Evolutionary conservation across 2,797 vertebrate genomes (phyloP).

Genomic region (Tangara arthus): DNA sequence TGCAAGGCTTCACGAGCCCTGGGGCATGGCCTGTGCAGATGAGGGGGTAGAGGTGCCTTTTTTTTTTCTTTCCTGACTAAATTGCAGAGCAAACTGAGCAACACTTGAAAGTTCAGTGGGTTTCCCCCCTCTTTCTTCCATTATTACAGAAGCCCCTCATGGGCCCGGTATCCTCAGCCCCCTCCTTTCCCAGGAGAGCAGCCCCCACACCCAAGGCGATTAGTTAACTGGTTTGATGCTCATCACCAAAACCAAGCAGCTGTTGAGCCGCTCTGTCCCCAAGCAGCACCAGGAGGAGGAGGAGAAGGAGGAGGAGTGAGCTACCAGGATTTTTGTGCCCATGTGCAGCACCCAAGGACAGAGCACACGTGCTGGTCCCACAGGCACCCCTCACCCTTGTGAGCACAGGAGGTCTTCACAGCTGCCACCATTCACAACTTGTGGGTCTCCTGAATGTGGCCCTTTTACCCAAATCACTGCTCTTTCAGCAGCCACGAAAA

Average conservation of each 20-base stretch:
- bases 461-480: neutral
- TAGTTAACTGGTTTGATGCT: neutral
- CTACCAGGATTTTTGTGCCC: neutral
- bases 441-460: rapidly evolving
- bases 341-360: neutral
- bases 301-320: neutral
- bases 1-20: rapidly evolving
- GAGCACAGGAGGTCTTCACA: rapidly evolving
- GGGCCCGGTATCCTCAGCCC: neutral
- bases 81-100: neutral
- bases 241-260: neutral
- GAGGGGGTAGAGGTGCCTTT: too few relatives aligned
- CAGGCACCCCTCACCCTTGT: neutral
- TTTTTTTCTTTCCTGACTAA: neutral
- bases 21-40: neutral
- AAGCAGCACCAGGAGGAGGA: neutral
- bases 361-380: rapidly evolving
- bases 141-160: too few relatives aligned
- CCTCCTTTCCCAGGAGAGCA: neutral
- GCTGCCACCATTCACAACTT: neutral
- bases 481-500: neutral
- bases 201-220: neutral
- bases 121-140: neutral
- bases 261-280: neutral
- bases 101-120: neutral